Evolutionary conservation across 1,140 invertebrate species (phyloP), one percentile per base, ranked within the genome.

Genomic region (Saccostrea cuccullata): DNA sequence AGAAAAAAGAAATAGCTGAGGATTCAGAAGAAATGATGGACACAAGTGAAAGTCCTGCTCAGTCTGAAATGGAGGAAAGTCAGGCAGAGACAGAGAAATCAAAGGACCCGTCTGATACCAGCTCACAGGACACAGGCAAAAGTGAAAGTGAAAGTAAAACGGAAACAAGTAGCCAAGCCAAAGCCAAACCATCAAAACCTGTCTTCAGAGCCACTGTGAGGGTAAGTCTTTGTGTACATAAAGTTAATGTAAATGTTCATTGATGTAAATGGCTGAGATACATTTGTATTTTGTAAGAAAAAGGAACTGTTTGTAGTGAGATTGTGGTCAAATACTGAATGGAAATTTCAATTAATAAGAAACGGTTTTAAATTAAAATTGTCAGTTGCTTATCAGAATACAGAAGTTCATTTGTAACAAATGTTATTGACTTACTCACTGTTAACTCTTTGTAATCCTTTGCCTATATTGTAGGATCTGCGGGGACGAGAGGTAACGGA

Each of bases 21-120:
- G 86, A 67, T 83, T 40, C 56, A 26, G 86, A 87, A 67, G 86
- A 87, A 15, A 56, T 82, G 20, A 87, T 85, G 85, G 85, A 86
- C 6, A 86, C 85, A 17, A 86, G 40, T 55, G 40, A 55, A 55
- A 73, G 11, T 70, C 73, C 73, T 15, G 23, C 15, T 23, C 15
- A 40, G 6, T n/a, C 20, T 55, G n/a, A 23, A 55, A 20, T 17
- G 2, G 40, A 55, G 17, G 47, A 55, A 47, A 56, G 23, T 17
- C 20, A 84, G 17, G 26, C n/a, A 30, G 23, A 15, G 12, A 30
- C 13, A 30, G 70, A 36, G 60, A 67, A 67, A 11, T 67, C 60
- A 9, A 20, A 67, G 70, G 30, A 5, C 30, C 30, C 0, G 11
- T 36, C 26, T 36, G 70, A 26, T 26, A 36, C 70, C 23, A 77